phyloP scores from a whole-genome alignment of 2,797 vertebrate genomes.

The Acipenser transmontanus region DNA sequence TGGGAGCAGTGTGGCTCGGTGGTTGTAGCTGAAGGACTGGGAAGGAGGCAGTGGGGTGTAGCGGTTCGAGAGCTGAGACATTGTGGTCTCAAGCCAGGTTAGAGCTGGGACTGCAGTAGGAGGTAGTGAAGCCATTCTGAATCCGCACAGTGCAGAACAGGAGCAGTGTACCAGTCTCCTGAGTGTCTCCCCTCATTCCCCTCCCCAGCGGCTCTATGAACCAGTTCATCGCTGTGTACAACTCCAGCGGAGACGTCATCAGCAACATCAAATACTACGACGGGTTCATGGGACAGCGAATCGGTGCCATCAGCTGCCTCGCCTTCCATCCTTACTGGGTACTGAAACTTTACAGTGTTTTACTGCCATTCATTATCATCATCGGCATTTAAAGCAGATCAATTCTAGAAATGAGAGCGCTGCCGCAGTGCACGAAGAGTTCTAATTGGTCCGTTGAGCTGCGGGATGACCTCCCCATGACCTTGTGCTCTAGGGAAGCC shows the following conservation, averaged over 20 bases:
- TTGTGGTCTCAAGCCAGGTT: too few relatives aligned
- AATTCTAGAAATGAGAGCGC: too few relatives aligned
- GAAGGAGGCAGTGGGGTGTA: too few relatives aligned
- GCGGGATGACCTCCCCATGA: too few relatives aligned
- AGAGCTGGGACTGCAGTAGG: too few relatives aligned
- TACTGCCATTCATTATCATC: neutral
- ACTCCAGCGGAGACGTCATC: slow-evolving; percentile 82
- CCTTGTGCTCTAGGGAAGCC: too few relatives aligned
- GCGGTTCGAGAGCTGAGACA: too few relatives aligned
- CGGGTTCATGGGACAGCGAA: slow-evolving; percentile 95
- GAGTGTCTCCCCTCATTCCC: neutral
- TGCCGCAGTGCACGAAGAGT: too few relatives aligned
- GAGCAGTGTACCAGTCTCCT: slow-evolving; percentile 1
- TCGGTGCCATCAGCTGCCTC: slow-evolving; percentile 95
- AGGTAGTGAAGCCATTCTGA: too few relatives aligned
- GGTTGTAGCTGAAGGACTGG: too few relatives aligned
- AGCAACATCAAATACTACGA: slow-evolving; percentile 98
- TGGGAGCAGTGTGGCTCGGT: too few relatives aligned
- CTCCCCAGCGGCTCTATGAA: slow-evolving; percentile 87
- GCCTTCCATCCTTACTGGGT: slow-evolving; percentile 97
- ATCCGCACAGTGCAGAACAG: neutral
- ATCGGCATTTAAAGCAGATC: neutral
- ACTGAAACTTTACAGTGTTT: slow-evolving; percentile 2
- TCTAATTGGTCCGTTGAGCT: too few relatives aligned
- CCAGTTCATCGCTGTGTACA: slow-evolving; percentile 95